phyloP scores from a whole-genome alignment of 2,113 vertebrate species.

The Nesospiza acunhae region DNA sequence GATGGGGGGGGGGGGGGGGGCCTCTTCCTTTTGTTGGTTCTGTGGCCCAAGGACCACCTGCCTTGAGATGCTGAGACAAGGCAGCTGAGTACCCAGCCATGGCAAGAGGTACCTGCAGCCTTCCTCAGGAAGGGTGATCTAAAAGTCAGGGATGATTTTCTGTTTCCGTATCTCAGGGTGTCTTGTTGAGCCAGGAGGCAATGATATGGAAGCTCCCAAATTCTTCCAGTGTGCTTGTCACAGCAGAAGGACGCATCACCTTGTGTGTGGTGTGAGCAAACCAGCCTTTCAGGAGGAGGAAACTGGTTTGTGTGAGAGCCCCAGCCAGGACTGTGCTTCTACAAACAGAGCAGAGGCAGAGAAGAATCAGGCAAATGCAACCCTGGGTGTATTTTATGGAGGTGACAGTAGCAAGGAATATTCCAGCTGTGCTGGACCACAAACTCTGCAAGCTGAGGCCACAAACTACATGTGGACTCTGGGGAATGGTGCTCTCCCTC shows the following conservation, averaged over 20 bases:
- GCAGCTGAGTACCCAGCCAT: not conserved
- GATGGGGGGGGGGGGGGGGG: not conserved
- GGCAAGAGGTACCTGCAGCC: not conserved
- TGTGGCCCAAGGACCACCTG: not conserved
- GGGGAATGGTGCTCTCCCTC: not conserved
- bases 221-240: not conserved
- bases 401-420: not conserved
- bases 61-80: not conserved
- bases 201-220: not conserved
- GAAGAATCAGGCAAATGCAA: not conserved
- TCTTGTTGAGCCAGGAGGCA: not conserved
- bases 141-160: not conserved
- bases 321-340: not conserved
- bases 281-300: not conserved
- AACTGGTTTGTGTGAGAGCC: not conserved
- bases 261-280: not conserved
- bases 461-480: not conserved
- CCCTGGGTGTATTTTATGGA: not conserved
- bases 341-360: not conserved
- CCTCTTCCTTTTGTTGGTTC: not conserved
- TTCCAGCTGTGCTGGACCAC: not conserved
- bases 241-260: not conserved
- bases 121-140: not conserved
- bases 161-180: accelerated
- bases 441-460: not conserved